Evolutionary conservation across 2,888 invertebrate genomes (phyloP).

Genomic region (Atherix ibis): DNA sequence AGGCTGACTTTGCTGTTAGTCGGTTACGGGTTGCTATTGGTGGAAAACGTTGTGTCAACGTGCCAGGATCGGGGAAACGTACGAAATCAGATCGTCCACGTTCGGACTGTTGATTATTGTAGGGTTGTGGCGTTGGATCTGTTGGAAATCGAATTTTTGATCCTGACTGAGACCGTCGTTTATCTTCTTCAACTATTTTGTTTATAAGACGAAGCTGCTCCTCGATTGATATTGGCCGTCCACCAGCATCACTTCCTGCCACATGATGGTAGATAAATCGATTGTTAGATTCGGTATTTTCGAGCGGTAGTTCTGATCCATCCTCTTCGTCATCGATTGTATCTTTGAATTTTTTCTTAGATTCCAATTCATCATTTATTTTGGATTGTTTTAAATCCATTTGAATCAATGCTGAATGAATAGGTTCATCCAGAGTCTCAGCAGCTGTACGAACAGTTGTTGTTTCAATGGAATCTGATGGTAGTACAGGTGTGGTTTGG

Average conservation of each 20-base stretch:
- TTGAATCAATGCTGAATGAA: not conserved
- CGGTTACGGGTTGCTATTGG: slow-evolving; percentile 7
- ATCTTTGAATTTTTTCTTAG: not conserved
- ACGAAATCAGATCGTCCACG: slow-evolving; percentile 5
- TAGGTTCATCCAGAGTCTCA: not conserved
- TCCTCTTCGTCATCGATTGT: slow-evolving; percentile 2
- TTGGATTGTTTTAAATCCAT: slow-evolving; percentile 1
- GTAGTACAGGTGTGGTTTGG: slow-evolving; percentile 5
- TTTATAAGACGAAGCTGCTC: slow-evolving; percentile 12
- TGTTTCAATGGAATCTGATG: not conserved
- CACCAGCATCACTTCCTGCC: too few relatives aligned
- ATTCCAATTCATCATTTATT: not conserved
- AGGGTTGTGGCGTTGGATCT: slow-evolving; percentile 1
- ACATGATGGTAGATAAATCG: slow-evolving; percentile 13
- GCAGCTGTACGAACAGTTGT: not conserved
- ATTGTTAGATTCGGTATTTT: slow-evolving; percentile 10
- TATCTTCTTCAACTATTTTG: slow-evolving; percentile 12
- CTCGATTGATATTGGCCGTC: too few relatives aligned
- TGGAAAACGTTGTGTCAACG: not conserved
- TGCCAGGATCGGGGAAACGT: slow-evolving; percentile 9
- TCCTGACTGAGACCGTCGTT: slow-evolving; percentile 3
- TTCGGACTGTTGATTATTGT: not conserved
- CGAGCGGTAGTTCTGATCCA: slow-evolving; percentile 4
- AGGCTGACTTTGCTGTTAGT: slow-evolving; percentile 8
- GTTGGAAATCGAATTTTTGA: slow-evolving; percentile 8